Evolutionary conservation across 2,113 vertebrate genomes (phyloP).

Genomic region (Mus spicilegus): DNA sequence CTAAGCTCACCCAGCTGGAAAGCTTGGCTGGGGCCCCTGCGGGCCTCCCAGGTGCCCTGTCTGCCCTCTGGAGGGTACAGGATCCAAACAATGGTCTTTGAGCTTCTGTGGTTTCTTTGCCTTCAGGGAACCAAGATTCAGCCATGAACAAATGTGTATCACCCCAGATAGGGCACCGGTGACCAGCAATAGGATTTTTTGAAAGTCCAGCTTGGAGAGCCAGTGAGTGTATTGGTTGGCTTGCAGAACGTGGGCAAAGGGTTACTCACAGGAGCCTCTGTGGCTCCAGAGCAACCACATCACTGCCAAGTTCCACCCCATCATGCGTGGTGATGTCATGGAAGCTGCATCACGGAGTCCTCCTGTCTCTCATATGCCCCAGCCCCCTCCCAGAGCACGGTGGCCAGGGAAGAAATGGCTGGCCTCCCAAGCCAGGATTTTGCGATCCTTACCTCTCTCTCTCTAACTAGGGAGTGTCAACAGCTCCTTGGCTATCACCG

Average conservation of each 20-base stretch:
- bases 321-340: background rate
- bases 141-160: background rate
- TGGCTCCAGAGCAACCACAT: background rate
- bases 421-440: background rate
- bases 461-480: background rate
- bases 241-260: background rate
- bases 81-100: background rate
- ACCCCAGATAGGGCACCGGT: background rate
- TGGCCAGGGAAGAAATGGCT: background rate
- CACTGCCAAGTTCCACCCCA: background rate
- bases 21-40: background rate
- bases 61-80: background rate
- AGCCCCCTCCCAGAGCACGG: no score
- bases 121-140: background rate
- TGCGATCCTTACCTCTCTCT: background rate
- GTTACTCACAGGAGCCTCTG: background rate
- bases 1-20: constrained; percentile 26
- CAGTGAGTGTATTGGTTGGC: no score
- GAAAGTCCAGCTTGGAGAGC: background rate
- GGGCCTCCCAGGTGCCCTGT: background rate
- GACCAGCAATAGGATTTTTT: background rate
- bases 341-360: background rate
- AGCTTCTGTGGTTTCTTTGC: background rate
- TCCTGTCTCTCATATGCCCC: no score
- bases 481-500: background rate